phyloP scores from a whole-genome alignment of 2,113 vertebrate species.

The Pterophyllum scalare region DNA sequence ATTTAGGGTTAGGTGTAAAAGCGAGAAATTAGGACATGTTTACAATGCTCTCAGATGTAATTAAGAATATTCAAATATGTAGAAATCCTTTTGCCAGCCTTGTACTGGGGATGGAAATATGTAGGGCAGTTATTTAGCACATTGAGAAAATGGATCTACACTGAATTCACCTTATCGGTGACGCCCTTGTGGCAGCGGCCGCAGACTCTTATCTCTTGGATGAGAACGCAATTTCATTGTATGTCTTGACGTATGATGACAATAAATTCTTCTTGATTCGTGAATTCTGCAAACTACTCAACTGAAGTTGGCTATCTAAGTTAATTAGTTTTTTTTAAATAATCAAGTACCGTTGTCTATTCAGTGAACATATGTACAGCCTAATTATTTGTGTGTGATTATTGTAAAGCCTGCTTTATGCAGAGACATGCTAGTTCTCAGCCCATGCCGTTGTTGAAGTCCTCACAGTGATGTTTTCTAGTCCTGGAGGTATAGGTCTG shows the following conservation, averaged over 20 bases:
- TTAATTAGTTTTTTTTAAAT: neutral
- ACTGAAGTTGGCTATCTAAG: neutral
- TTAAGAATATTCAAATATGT: constrained; percentile 24
- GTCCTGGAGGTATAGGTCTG: neutral
- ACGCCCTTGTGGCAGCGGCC: too few relatives aligned
- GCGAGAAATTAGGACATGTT: neutral
- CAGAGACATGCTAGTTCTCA: neutral
- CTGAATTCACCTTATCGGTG: too few relatives aligned
- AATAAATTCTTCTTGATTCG: too few relatives aligned
- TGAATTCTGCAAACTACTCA: neutral
- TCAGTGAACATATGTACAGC: neutral
- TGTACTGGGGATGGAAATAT: neutral
- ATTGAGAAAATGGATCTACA: constrained; percentile 6
- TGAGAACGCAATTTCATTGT: too few relatives aligned
- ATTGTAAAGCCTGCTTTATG: neutral
- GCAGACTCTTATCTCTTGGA: too few relatives aligned
- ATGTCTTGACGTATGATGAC: too few relatives aligned
- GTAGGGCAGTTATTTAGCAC: neutral
- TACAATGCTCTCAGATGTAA: constrained; percentile 39
- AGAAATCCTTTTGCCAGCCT: neutral
- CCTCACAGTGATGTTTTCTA: neutral
- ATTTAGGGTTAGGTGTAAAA: neutral
- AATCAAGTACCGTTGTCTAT: neutral
- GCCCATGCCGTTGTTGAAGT: neutral
- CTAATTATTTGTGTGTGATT: neutral